These are phyloP conservation scores for Enteromius treurensis DNA, from an alignment of 2,797 vertebrate genomes.

Conservation along the genomic window DNA sequence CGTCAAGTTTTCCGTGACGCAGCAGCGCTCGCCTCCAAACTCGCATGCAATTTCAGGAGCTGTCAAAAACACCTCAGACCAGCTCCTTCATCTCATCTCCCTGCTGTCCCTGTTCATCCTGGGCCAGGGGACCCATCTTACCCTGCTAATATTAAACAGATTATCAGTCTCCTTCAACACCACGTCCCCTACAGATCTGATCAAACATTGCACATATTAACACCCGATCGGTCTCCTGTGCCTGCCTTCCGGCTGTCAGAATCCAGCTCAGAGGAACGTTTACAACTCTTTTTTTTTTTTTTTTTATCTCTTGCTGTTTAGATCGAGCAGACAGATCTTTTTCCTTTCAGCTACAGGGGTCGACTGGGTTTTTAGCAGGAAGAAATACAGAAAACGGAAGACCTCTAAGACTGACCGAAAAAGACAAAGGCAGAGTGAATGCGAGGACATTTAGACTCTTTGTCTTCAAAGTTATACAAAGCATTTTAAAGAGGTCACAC, in stretches of 20 bases:
- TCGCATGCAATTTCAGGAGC: conserved; percentile 55
- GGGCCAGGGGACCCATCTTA: conserved; percentile 58
- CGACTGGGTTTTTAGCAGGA: conserved; percentile 40
- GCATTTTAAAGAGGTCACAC: conserved; percentile 39
- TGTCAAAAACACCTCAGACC: conserved; percentile 55
- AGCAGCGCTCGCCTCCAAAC: conserved; percentile 38
- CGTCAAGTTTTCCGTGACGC: conserved; percentile 21
- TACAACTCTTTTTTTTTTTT: conserved; percentile 45
- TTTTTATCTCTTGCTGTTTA: conserved; percentile 1
- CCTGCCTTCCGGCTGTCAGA: conserved; percentile 42
- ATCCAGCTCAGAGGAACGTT: conserved; percentile 38
- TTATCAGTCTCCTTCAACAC: conserved; percentile 61
- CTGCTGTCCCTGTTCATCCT: conserved; percentile 9
- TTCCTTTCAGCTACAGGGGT: conserved; percentile 28
- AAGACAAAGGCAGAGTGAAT: conserved; percentile 26
- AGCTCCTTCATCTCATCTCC: conserved; percentile 52
- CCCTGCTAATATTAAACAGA: conserved; percentile 65
- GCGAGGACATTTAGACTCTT: conserved; percentile 32
- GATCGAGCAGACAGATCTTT: conserved; percentile 26
- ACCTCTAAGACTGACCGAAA: conserved; percentile 9
- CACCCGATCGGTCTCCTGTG: conserved; percentile 42
- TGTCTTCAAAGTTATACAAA: conserved; percentile 37
- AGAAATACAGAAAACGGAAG: conserved; percentile 18
- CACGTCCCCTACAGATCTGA: conserved; percentile 52
- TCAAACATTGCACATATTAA: conserved; percentile 60